Evolutionary conservation across 2,888 invertebrate genomes (phyloP).

Genomic region (Icerya purchasi): DNA sequence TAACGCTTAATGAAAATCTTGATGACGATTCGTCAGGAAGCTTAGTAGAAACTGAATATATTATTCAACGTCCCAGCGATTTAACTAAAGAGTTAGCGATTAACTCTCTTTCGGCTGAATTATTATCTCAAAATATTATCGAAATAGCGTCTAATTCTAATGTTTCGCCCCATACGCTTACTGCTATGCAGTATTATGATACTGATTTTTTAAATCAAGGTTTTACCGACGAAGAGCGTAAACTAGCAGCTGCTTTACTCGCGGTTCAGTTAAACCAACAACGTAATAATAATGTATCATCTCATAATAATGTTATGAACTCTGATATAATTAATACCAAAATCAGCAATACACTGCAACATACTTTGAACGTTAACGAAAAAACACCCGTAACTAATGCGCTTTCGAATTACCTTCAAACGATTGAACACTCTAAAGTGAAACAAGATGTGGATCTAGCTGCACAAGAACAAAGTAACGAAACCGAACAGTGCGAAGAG

Average conservation of each 20-base stretch:
- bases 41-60: slow-evolving; percentile 23
- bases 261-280: slow-evolving; percentile 31
- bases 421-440: slow-evolving; percentile 23
- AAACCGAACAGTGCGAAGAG: background rate
- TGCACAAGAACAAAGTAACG: background rate
- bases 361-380: slow-evolving; percentile 16
- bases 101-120: slow-evolving; percentile 17
- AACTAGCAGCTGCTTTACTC: slow-evolving; percentile 37
- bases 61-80: slow-evolving; percentile 24
- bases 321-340: slow-evolving; percentile 25
- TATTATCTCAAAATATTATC: slow-evolving; percentile 19
- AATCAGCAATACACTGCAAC: slow-evolving; percentile 33
- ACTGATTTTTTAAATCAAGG: slow-evolving; percentile 23
- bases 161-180: slow-evolving; percentile 20
- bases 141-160: slow-evolving; percentile 19
- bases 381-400: slow-evolving; percentile 20
- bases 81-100: slow-evolving; percentile 17
- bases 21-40: slow-evolving; percentile 11
- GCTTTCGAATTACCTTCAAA: slow-evolving; percentile 22
- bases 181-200: slow-evolving; percentile 18
- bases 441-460: slow-evolving; percentile 16
- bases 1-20: background rate
- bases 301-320: background rate
- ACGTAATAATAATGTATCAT: background rate
- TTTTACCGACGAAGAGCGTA: slow-evolving; percentile 35